A percentile compares a stretch with the other conserved stretches of the same genome.
Evolutionary conservation across 2,797 vertebrate species (phyloP).

Genomic region (Coilia nasus): DNA sequence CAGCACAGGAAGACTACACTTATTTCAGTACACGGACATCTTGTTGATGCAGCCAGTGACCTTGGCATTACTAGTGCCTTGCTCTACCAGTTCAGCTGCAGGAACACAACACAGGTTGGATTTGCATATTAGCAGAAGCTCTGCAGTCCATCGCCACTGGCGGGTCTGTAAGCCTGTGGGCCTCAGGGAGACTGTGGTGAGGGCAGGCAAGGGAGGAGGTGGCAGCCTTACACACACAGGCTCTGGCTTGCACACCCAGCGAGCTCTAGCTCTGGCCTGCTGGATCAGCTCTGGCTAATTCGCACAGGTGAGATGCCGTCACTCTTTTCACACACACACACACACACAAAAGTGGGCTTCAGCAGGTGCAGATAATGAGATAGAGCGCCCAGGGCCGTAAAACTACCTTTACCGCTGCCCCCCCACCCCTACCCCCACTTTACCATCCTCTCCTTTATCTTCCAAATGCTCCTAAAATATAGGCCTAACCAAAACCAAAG

Average conservation of each 20-base stretch:
- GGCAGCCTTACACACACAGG: background rate
- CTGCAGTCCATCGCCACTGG: background rate
- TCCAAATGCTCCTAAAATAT: too few relatives aligned
- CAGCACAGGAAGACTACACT: background rate
- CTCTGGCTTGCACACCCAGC: background rate
- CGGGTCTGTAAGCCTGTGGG: background rate
- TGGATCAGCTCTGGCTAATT: constrained; percentile 22
- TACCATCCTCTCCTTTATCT: too few relatives aligned
- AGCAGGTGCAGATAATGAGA: constrained; percentile 47
- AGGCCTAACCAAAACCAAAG: too few relatives aligned
- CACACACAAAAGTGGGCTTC: background rate
- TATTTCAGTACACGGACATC: background rate
- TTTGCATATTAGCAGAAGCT: constrained; percentile 19
- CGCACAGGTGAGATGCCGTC: constrained; percentile 38
- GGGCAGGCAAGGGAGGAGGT: background rate
- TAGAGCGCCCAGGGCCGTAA: constrained; percentile 37
- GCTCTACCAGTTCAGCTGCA: constrained; percentile 5
- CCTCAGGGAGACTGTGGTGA: background rate
- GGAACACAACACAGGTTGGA: background rate
- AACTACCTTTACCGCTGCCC: background rate
- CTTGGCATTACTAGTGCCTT: background rate
- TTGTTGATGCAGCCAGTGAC: background rate
- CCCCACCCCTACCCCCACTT: background rate
- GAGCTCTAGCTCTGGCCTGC: constrained; percentile 15
- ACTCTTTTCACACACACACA: constrained; percentile 25